phyloP scores from a whole-genome alignment of 1,140 invertebrate species.

The Ptiloglossa arizonensis region DNA sequence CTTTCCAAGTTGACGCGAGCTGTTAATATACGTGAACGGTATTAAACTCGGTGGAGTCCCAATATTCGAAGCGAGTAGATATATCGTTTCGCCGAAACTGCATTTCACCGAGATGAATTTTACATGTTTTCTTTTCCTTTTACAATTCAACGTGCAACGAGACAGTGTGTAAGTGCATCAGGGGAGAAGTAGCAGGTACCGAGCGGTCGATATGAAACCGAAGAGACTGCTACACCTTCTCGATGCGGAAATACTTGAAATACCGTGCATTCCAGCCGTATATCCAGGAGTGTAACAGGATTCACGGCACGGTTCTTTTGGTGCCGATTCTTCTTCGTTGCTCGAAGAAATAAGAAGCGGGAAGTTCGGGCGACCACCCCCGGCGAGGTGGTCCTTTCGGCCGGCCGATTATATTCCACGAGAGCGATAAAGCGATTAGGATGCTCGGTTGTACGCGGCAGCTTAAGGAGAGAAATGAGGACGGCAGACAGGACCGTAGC shows the following conservation, averaged over 20 bases:
- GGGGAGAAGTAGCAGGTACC: conserved; percentile 18
- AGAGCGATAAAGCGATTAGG: conserved; percentile 67
- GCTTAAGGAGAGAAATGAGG: conserved; percentile 53
- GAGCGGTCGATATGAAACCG: conserved; percentile 57
- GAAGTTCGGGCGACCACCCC: conserved; percentile 27
- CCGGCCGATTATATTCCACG: conserved; percentile 58
- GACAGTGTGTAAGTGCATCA: conserved; percentile 21
- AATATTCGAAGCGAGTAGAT: too few species aligned
- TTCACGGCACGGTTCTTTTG: conserved; percentile 37
- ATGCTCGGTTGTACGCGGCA: conserved; percentile 56
- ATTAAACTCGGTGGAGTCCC: too few species aligned
- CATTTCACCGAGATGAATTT: conserved; percentile 12
- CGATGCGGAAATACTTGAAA: conserved; percentile 58
- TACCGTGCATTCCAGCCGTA: conserved; percentile 63
- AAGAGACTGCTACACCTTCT: conserved; percentile 51
- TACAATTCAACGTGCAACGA: neutral
- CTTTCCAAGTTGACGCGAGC: too few species aligned
- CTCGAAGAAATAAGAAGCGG: conserved; percentile 25
- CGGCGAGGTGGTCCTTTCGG: conserved; percentile 32
- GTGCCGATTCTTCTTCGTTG: conserved; percentile 60
- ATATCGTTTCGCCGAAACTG: too few species aligned
- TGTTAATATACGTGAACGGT: too few species aligned
- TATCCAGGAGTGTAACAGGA: conserved; percentile 47
- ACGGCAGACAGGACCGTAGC: conserved; percentile 2
- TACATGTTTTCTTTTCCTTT: neutral